Conservation (phyloP, 1,140 invertebrate genomes). For the Brachionus plicatilis region DNA sequence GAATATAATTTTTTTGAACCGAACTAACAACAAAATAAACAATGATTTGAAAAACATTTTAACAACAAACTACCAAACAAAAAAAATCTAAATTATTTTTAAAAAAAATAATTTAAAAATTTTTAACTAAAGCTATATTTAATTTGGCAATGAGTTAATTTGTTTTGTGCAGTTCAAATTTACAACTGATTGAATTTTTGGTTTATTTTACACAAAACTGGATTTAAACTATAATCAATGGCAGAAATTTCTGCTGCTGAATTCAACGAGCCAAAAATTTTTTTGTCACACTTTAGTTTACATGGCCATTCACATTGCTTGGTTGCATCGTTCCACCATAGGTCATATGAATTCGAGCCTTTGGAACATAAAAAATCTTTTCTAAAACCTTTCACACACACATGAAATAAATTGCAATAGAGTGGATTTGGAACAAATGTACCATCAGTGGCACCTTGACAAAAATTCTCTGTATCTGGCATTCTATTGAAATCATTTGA, state of each 20-base stretch:
- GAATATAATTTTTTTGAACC: too few species aligned
- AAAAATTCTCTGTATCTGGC: background rate
- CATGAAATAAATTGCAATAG: conserved; percentile 33
- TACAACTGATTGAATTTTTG: background rate
- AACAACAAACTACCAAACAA: too few species aligned
- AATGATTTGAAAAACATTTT: too few species aligned
- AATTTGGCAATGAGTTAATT: too few species aligned
- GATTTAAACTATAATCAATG: background rate
- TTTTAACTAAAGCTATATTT: too few species aligned
- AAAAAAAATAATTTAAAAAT: too few species aligned
- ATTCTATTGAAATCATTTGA: background rate
- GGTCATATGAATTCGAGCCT: background rate
- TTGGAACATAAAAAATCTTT: conserved; percentile 10
- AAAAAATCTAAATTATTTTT: too few species aligned
- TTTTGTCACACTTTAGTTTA: background rate
- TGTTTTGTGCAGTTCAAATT: background rate
- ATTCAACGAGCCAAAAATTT: background rate
- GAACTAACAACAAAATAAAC: too few species aligned
- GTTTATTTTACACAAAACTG: background rate
- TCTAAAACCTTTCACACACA: background rate
- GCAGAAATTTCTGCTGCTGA: background rate
- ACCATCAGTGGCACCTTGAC: background rate
- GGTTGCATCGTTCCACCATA: conserved; percentile 31
- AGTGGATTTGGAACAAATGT: background rate
- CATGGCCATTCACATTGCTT: conserved; percentile 41